Base-by-base conservation (phyloP, 2,888 invertebrate species). In the Xestia ashworthii region DNA sequence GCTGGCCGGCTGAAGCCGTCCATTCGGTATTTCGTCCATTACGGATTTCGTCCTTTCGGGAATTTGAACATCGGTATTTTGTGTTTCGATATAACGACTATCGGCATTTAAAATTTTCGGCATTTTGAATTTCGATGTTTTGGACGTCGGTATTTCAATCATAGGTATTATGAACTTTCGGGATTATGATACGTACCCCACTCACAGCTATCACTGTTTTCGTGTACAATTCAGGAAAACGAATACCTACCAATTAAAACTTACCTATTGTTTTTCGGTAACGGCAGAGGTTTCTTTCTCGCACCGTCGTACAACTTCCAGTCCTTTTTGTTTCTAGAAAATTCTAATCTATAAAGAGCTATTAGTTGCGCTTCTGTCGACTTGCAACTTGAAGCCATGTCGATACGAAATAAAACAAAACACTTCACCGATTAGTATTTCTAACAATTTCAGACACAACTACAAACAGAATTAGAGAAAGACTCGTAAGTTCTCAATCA, bases 261-360 rank as follows among this genome's bases (percentile, higher is more conserved):
- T 53, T 71, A 82, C 79, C 41, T 58, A 22, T 48, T 25, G 3
- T 0, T 16, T n/a, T 62, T 62, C 9, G 55, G 22, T 14, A 71
- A 25, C 14, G 48, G 62, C 0, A 50, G 60, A 1, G 32, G 16
- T 0, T 68, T 55, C 22, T 70, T 73, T 48, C 1, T 60, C 25
- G 46, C 53, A 38, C 70, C 44, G 41, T 82, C 71, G 50, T 76
- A 78, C 3, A 93, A 85, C 78, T 92, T 93, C 95, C 95, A 95
- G 44, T 92, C 92, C 38, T 91, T 93, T 76, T 94, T 91, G 44
- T 94, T 94, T 76, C 90, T 93, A 76, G 95, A 95, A 78, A 94
- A 94, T 74, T 95, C 93, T 4, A 95, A 89, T 22, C 90, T 91
- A 67, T 92, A 93, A 14, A 95, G 91, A 5, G 94, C 92, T 44